These are phyloP conservation scores for Calameuta filiformis DNA, from an alignment of 2,888 invertebrate species.

Conservation along the genomic window DNA sequence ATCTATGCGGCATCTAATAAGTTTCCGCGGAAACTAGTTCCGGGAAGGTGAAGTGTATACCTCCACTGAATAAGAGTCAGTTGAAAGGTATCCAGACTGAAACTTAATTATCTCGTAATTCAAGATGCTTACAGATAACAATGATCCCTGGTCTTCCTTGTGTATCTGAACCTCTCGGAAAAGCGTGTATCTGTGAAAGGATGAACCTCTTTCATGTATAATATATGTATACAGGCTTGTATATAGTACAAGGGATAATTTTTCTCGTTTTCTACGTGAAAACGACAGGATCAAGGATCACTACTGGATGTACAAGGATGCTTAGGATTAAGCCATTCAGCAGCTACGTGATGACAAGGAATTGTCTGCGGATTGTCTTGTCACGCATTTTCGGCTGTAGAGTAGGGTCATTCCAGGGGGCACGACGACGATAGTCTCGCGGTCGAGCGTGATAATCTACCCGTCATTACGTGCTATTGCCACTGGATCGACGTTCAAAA, in stretches of 20 bases:
- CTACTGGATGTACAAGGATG: background rate
- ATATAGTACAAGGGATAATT: background rate
- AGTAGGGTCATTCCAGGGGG: background rate
- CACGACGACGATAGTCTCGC: background rate
- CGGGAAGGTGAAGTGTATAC: too few relatives aligned
- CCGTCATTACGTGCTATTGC: background rate
- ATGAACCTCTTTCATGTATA: too few relatives aligned
- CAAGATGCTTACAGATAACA: too few relatives aligned
- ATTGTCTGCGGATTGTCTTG: background rate
- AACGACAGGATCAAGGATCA: background rate
- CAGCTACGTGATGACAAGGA: background rate
- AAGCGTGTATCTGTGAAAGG: too few relatives aligned
- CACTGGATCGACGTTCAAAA: background rate
- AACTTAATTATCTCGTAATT: too few relatives aligned
- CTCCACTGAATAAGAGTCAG: too few relatives aligned
- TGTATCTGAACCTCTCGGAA: too few relatives aligned
- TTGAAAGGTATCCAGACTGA: too few relatives aligned
- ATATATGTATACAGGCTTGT: background rate
- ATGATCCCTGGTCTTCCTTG: too few relatives aligned
- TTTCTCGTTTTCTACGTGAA: background rate
- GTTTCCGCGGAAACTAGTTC: too few relatives aligned
- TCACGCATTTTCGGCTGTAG: background rate
- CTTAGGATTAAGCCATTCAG: background rate
- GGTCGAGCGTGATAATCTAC: background rate
- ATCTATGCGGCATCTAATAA: too few relatives aligned